Evolutionary conservation across 2,888 invertebrate species (phyloP), one percentile per base, ranked within the genome.

Genomic region (Hedya salicella): DNA sequence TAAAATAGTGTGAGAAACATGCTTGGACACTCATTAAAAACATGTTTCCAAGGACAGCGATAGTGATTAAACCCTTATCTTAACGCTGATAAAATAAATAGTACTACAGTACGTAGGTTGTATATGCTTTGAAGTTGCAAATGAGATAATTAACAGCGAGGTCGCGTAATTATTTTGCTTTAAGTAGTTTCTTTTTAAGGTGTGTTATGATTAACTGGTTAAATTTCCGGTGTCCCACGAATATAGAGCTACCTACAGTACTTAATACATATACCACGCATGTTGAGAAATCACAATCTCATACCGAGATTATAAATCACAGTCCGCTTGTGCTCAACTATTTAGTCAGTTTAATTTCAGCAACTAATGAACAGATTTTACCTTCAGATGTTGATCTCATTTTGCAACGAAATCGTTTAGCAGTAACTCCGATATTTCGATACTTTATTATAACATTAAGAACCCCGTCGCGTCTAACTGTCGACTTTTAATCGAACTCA

Each of bases 111-210:
- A 60, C 46, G 46, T 46, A 52, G 59, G 50, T 46, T 36, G 52
- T 65, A 65, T 2, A 25, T 48, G 59, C 21, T 52, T 52, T 19
- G 39, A 60, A 54, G 39, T 40, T 48, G 66, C 60, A 42, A 54
- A 48, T 46, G 19, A 60, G 60, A 66, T 66, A 66, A 66, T 61
- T 66, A 66, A 60, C 53, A 60, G 14, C 54, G 66, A 66, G 60
- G 54, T 61, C 61, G 32, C 40, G 16, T 54, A 66, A 54, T 60
- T 63, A 49, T 32, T 49, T 16, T 48, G 36, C 56, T 46, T 59
- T 46, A 21, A 65, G 32, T 44, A 59, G 59, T 65, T 59, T 59
- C 25, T 52, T 59, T 62, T 53, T 65, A 60, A 64, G 42, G 54
- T 32, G 46, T 39, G 46, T 54, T 66, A 61, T 61, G 42, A 61